Conservation (phyloP, 2,888 invertebrate genomes). For the Aleiodes alternator region DNA sequence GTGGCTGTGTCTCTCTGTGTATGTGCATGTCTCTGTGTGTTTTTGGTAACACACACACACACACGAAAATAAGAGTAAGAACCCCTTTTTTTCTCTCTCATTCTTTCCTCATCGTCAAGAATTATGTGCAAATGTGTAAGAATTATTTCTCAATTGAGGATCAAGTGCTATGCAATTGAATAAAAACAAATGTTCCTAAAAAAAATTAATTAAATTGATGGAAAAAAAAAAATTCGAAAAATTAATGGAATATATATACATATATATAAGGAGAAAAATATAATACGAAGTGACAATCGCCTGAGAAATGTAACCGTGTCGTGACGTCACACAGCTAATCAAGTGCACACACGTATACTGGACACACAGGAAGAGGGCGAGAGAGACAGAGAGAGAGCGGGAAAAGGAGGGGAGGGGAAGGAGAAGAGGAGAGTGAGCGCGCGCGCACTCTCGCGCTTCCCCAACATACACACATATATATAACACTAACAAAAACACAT, state of each 20-base stretch:
- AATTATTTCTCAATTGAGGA: too few relatives aligned
- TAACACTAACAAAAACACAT: constrained; percentile 30
- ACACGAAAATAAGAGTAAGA: neutral
- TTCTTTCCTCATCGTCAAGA: neutral
- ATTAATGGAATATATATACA: neutral
- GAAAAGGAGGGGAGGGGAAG: constrained; percentile 5
- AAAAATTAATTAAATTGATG: neutral
- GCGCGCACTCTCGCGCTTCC: constrained; percentile 33
- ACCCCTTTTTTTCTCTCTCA: neutral
- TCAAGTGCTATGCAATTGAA: neutral
- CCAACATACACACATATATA: neutral
- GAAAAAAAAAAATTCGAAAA: neutral
- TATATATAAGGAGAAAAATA: neutral
- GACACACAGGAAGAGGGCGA: constrained; percentile 37
- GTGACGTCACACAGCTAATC: constrained; percentile 74
- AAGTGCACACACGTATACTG: constrained; percentile 69
- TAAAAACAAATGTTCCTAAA: neutral
- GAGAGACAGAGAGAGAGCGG: constrained; percentile 27
- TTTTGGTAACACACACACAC: neutral
- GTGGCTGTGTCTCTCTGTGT: too few relatives aligned
- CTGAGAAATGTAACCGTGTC: constrained; percentile 70
- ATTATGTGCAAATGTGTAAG: too few relatives aligned
- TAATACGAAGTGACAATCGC: constrained; percentile 67
- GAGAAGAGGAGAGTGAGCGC: constrained; percentile 42
- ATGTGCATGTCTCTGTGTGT: neutral